Evolutionary conservation across 2,797 vertebrate species (phyloP), one percentile per base, ranked within the genome.

Genomic region (Okamejei kenojei): DNA sequence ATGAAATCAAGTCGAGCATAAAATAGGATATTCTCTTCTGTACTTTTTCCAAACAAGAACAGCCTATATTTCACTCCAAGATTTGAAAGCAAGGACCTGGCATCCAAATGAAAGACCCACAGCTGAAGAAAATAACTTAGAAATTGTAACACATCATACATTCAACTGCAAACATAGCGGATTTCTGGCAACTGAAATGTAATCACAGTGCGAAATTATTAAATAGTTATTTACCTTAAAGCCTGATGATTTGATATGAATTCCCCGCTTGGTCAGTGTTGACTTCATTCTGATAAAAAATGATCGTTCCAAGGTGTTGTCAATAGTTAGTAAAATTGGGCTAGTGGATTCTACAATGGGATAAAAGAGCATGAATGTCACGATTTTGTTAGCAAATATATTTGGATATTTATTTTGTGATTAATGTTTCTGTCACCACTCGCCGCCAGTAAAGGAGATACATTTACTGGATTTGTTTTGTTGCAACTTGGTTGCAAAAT

Each of bases 201-300:
- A 92, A 54, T 92, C 73, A 26, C 10, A 35, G 15, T 76, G 3
- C 7, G 35, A 74, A 38, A 92, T 92, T 29, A 92, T 76, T 92
- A 91, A 74, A 74, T 29, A 19, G 68, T 63, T 73, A 68, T 88
- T 94, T 96, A 98, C 98, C 98, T 99, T 99, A 95, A 98, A 99
- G 96, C 99, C 99, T 78, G 99, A 99, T 9, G 98, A 99, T 96
- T 99, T 99, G 98, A 99, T 99, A 97, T 99, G 99, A 93, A 99
- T 98, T 26, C 99, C 99, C 94, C 99, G 96, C 96, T 99, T 99
- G 94, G 99, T 99, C 96, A 99, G 97, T 13, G 99, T 99, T 68
- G 99, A 99, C 97, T 99, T 99, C 99, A 99, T 99, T 94, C 99
- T 97, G 96, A 98, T 97, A 97, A 99, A 99, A 97, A 99, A 99